Conservation (phyloP, 2,113 vertebrate species). For the Sinocyclocheilus maitianheensis region DNA sequence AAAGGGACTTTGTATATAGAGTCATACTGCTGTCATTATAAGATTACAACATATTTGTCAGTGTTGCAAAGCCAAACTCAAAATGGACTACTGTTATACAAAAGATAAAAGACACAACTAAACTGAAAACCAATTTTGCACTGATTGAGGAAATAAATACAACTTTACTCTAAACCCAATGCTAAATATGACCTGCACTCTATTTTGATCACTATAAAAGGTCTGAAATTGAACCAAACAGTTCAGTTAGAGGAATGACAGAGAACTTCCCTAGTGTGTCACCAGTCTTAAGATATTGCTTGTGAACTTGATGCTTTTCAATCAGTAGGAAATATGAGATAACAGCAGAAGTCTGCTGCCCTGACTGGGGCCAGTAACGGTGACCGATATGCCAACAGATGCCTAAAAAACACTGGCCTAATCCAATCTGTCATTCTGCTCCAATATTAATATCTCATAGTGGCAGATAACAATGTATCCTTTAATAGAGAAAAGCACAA, state of each 20-base stretch:
- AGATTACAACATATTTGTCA: not conserved
- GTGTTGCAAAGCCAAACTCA: not conserved
- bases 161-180: no score
- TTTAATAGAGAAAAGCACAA: conserved; percentile 29
- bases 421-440: conserved; percentile 44
- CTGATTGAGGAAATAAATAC: not conserved
- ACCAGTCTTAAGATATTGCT: conserved; percentile 17
- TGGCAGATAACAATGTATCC: conserved; percentile 35
- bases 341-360: not conserved
- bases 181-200: not conserved
- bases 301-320: conserved; percentile 7
- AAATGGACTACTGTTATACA: not conserved
- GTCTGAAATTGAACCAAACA: not conserved
- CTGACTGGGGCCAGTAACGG: not conserved
- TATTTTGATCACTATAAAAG: not conserved
- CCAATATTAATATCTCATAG: conserved; percentile 24
- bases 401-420: conserved; percentile 9
- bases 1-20: not conserved
- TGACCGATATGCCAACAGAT: not conserved
- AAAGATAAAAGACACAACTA: not conserved
- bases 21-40: not conserved
- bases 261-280: not conserved
- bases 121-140: not conserved
- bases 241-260: not conserved
- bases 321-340: not conserved